phyloP scores from a whole-genome alignment of 1,140 invertebrate species.

The Bombus turneri region DNA sequence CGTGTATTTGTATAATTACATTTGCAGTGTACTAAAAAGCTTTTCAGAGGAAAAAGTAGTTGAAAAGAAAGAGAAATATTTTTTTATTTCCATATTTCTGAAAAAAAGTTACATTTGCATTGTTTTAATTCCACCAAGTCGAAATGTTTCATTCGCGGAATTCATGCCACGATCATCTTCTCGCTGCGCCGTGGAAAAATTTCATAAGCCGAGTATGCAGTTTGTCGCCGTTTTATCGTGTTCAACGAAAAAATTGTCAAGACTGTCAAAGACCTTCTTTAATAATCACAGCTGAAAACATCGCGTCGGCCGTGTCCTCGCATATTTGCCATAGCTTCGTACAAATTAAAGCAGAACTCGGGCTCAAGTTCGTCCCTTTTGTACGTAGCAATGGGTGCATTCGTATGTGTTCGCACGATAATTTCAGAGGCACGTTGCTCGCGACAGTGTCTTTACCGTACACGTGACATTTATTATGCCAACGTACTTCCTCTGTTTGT shows the following conservation, averaged over 20 bases:
- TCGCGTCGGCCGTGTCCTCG: conserved; percentile 1
- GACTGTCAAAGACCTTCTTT: background rate
- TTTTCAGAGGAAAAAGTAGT: background rate
- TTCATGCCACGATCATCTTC: too few species aligned
- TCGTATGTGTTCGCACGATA: conserved; percentile 36
- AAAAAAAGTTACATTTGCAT: too few species aligned
- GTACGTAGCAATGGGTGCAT: background rate
- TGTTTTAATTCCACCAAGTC: background rate
- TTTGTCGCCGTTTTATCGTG: background rate
- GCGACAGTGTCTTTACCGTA: conserved; percentile 22
- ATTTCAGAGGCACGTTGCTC: conserved; percentile 40
- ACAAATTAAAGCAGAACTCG: background rate
- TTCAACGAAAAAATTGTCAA: background rate
- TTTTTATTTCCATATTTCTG: too few species aligned
- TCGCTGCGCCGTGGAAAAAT: background rate
- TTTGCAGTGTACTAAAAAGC: too few species aligned
- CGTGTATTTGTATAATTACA: background rate
- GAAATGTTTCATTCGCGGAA: background rate
- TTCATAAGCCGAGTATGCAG: background rate
- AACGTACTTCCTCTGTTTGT: conserved; percentile 43
- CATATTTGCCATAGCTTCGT: background rate
- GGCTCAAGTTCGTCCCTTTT: background rate
- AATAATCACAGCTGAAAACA: background rate
- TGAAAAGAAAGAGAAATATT: too few species aligned
- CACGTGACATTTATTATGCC: conserved; percentile 61